Evolutionary conservation across 2,113 vertebrate species (phyloP).

Genomic region (Oncorhynchus gorbuscha): DNA sequence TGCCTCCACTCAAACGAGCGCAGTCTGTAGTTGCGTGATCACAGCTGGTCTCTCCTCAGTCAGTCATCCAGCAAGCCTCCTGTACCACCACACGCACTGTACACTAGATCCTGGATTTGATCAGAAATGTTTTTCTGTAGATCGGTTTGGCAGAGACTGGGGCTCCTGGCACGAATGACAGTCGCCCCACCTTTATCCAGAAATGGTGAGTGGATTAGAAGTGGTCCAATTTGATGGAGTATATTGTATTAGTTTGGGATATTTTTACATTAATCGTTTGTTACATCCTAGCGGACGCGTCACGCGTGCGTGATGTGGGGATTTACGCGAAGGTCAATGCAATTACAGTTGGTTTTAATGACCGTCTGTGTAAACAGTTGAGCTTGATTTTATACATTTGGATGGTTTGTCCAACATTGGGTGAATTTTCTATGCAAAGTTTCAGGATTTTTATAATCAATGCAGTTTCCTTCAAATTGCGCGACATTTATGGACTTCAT

Average conservation of each 20-base stretch:
- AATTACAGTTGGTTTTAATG: background rate
- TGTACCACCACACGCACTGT: background rate
- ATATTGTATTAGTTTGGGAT: too few species aligned
- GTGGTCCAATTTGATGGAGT: background rate
- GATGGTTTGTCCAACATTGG: background rate
- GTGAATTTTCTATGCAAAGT: background rate
- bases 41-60: background rate
- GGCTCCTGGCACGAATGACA: constrained; percentile 68
- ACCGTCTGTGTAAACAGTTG: background rate
- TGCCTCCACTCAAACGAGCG: background rate
- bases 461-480: too few species aligned
- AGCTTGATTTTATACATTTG: background rate
- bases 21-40: background rate
- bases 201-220: constrained; percentile 53
- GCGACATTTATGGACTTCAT: too few species aligned
- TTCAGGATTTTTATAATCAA: too few species aligned
- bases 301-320: background rate
- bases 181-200: constrained; percentile 33
- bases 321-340: background rate
- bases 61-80: background rate
- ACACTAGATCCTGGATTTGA: background rate
- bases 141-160: constrained; percentile 76
- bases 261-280: background rate
- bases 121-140: constrained; percentile 78
- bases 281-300: background rate